These are phyloP conservation scores for Phalacrocorax brasilianus DNA, from an alignment of 2,113 vertebrate genomes.

Conservation along the genomic window DNA sequence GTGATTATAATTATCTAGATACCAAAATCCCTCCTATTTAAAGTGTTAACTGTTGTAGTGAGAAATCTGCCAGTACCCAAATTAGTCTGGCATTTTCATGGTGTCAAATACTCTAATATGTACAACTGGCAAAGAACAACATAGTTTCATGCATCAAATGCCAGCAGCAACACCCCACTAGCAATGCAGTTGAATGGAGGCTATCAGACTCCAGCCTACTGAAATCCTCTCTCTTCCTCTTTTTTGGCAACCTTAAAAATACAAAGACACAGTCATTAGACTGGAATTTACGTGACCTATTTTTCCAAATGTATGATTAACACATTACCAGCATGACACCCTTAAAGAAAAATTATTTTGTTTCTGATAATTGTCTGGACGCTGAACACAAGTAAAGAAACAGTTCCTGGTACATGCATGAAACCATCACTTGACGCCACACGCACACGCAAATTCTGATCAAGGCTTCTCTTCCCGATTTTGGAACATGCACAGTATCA, in stretches of 20 bases:
- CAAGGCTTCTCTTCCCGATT: constrained; percentile 9
- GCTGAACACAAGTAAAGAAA: constrained; percentile 28
- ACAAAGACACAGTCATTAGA: constrained; percentile 35
- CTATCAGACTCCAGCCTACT: not conserved
- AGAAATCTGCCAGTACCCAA: constrained; percentile 41
- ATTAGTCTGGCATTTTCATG: constrained; percentile 46
- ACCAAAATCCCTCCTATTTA: not conserved
- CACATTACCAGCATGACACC: constrained; percentile 9
- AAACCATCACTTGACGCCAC: not conserved
- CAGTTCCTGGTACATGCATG: not conserved
- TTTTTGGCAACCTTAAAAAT: constrained; percentile 45
- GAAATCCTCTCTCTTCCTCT: constrained; percentile 38
- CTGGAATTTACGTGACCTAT: constrained; percentile 52
- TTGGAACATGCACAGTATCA: not conserved
- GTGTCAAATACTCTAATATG: constrained; percentile 49
- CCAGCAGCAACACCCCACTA: constrained; percentile 29
- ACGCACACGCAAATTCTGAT: not conserved
- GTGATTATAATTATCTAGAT: not conserved
- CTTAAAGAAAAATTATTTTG: constrained; percentile 51
- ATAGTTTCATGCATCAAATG: constrained; percentile 2
- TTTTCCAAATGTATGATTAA: constrained; percentile 48
- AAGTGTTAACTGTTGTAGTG: not conserved
- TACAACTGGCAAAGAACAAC: constrained; percentile 35
- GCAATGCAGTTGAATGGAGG: not conserved
- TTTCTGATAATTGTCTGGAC: constrained; percentile 48